Conservation (phyloP, 2,113 vertebrate genomes). For the Piliocolobus tephrosceles region DNA sequence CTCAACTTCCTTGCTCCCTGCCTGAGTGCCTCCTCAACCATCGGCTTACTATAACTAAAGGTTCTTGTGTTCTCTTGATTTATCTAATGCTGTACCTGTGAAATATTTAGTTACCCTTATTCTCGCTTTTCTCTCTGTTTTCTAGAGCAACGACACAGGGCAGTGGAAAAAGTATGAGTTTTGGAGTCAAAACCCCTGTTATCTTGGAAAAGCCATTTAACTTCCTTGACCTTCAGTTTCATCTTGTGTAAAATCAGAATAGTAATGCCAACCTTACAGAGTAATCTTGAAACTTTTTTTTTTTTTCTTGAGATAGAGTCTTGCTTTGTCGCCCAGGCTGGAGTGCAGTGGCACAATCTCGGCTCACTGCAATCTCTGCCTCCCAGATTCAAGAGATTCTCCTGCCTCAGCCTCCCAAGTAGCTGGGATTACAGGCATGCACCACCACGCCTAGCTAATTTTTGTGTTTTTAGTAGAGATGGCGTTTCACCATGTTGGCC, state of each 20-base stretch:
- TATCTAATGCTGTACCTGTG: not conserved
- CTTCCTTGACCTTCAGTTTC: not conserved
- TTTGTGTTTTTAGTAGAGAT: too few species aligned
- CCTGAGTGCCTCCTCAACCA: not conserved
- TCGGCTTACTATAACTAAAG: not conserved
- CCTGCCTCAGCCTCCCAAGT: too few species aligned
- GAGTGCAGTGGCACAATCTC: too few species aligned
- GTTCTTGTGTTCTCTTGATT: not conserved
- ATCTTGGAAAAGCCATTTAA: not conserved
- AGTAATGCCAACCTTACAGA: not conserved
- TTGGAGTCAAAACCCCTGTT: not conserved
- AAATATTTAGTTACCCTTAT: not conserved
- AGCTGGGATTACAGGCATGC: too few species aligned
- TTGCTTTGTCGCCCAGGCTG: too few species aligned
- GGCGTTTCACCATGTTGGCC: too few species aligned
- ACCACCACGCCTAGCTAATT: too few species aligned
- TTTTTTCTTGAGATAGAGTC: too few species aligned
- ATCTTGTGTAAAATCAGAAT: not conserved
- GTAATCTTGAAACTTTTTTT: not conserved
- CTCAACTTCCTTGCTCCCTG: not conserved
- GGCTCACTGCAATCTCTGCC: too few species aligned
- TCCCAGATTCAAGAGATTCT: too few species aligned
- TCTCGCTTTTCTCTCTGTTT: not conserved
- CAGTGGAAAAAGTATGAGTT: not conserved
- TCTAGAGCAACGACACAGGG: not conserved